Conservation (phyloP, 2,797 vertebrate genomes). For the Apodemus agrarius region DNA sequence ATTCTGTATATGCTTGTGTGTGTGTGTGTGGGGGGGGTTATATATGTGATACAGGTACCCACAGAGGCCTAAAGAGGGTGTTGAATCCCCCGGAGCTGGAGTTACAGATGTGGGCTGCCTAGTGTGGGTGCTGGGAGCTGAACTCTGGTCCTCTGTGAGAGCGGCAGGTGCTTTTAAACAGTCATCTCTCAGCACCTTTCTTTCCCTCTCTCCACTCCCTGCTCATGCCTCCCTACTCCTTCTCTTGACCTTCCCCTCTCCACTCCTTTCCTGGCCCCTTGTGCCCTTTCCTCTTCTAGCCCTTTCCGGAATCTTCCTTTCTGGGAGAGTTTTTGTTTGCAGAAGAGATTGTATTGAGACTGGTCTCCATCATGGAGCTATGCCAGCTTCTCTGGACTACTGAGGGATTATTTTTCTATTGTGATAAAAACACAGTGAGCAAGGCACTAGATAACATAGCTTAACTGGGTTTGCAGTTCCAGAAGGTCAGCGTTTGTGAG, state of each 20-base stretch:
- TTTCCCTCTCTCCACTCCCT: neutral
- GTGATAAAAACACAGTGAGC: neutral
- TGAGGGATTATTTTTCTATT: neutral
- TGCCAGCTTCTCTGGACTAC: neutral
- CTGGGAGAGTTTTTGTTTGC: neutral
- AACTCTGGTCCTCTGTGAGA: neutral
- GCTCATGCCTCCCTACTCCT: too few relatives aligned
- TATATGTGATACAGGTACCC: neutral
- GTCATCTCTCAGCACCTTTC: neutral
- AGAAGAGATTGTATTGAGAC: neutral
- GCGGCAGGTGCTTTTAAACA: neutral
- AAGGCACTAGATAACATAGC: neutral
- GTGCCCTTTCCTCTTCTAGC: neutral
- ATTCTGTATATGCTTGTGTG: neutral
- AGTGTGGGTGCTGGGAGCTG: neutral
- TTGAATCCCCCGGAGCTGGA: too few relatives aligned
- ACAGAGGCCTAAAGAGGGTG: neutral
- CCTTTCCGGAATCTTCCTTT: neutral
- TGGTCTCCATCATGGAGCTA: neutral
- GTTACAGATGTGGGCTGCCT: neutral
- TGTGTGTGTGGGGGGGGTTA: too few relatives aligned
- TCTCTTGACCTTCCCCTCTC: neutral
- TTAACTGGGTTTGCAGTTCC: neutral
- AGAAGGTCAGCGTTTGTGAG: neutral
- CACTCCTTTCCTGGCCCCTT: neutral